Base-by-base conservation (phyloP, 1,140 invertebrate species). In the Lepidurus arcticus region DNA sequence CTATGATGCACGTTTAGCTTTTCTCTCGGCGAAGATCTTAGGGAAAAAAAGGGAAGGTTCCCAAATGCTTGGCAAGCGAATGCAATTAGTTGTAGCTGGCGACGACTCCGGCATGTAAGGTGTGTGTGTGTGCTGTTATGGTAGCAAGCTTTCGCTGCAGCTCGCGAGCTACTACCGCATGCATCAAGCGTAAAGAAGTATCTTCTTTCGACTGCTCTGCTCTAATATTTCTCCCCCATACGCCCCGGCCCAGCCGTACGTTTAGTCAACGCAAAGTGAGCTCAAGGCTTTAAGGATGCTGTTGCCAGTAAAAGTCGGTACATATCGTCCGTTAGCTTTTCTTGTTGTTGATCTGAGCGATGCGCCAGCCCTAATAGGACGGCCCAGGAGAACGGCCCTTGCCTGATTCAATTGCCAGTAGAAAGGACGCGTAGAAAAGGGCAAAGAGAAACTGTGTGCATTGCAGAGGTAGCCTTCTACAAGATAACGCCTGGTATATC, bases 391-490 rank as follows among this genome's bases (percentile, higher is more conserved):
- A 65, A 21, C 53, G 16, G 53, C 53, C 13, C 53, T 65, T 65
- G 16, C 53, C 53, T 65, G 53, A 65, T 65, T 65, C 53, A 65
- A 65, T 65, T 65, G 53, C 53, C 53, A 65, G 53, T 65, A 65
- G 53, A 16, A 65, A 65, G 21, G 53, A 21, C 53, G 9, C 53
- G 4, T 7, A 65, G 21, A 21, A 65, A 65, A 65, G 21, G 13
- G 53, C 53, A 65, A 16, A 9, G 53, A 65, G 53, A 65, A 53
- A 65, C 53, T 65, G 53, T 65, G 53, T 65, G 53, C 53, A 65
- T 65, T 65, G 53, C n/a, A 65, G 53, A 65, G 53, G 53, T 65
- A 65, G 53, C 53, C 53, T 65, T 65, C 21, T 65, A 65, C 53
- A 65, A 65, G 53, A 65, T 65, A 65, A 65, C 53, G 53, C 53